Evolutionary conservation across 1,140 invertebrate species (phyloP), one percentile per base, ranked within the genome.

Genomic region (Dreissena polymorpha): DNA sequence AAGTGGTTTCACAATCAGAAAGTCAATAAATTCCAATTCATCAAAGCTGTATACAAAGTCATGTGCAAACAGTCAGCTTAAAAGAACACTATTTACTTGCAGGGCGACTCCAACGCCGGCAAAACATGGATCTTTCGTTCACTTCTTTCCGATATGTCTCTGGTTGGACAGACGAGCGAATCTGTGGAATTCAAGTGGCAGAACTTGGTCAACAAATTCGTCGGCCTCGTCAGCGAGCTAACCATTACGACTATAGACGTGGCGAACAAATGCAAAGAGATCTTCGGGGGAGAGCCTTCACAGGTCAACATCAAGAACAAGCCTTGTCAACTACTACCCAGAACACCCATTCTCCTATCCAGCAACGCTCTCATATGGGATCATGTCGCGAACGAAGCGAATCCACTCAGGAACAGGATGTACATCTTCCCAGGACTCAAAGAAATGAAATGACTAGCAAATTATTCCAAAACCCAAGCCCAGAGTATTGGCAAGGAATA

Each of bases 41-140:
- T n/a, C n/a, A n/a, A n/a, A n/a, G n/a, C n/a, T n/a, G n/a, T n/a
- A n/a, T 67, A 67, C 64, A 67, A 21, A 16, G 64, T 67, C 16
- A 16, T 67, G 23, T n/a, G 25, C 10, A 10, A 67, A 67, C 64
- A 10, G 13, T 16, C 10, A 10, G 10, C 10, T 12, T n/a, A 67
- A 25, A 67, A 67, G 64, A 67, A 67, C 23, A 25, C 23, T 25
- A n/a, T 67, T 12, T 67, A 16, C 64, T 25, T 67, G 64, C 64
- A 67, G 13, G 64, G 64, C 12, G 64, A 16, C 10, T 16, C 14
- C 10, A 67, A 67, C 64, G 64, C 64, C 16, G 64, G 64, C 10
- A 67, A 67, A 67, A 67, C 64, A 13, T 67, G 25, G 16, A 12
- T 14, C 12, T n/a, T 21, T 67, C 16, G 10, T n/a, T 10, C 21